Percentiles rank a stretch among this genome's conserved stretches.
These are phyloP conservation scores for Leptinotarsa texana DNA, from an alignment of 1,140 invertebrate genomes.

Conservation along the genomic window DNA sequence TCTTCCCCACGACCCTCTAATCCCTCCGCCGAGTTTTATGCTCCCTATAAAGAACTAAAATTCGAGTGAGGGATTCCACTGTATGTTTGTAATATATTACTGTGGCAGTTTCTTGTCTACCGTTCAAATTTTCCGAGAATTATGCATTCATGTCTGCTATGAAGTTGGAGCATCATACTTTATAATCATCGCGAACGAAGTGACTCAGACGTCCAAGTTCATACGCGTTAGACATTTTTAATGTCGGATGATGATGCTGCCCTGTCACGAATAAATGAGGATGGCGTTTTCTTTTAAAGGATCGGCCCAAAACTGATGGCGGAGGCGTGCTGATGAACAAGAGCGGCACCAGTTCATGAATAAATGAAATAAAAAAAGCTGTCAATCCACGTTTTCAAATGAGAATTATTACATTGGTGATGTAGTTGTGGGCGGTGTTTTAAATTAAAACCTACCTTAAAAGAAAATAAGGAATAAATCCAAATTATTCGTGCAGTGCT, in stretches of 20 bases:
- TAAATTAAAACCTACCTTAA: too few species aligned
- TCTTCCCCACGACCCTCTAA: constrained; percentile 16
- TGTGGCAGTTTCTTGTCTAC: constrained; percentile 22
- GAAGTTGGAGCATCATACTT: constrained; percentile 29
- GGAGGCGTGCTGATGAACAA: neutral
- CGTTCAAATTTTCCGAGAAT: constrained; percentile 18
- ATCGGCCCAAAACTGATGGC: neutral
- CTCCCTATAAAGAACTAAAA: constrained; percentile 25
- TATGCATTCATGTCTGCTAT: constrained; percentile 29
- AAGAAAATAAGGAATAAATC: too few species aligned
- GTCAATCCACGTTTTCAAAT: too few species aligned
- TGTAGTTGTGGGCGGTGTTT: too few species aligned
- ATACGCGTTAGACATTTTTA: constrained; percentile 23
- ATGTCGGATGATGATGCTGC: constrained; percentile 1
- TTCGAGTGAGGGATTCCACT: constrained; percentile 24
- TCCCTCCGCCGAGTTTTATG: constrained; percentile 21
- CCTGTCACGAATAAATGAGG: neutral
- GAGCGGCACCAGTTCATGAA: too few species aligned
- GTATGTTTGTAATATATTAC: constrained; percentile 28
- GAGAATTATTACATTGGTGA: too few species aligned
- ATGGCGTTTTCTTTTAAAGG: neutral
- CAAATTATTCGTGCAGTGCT: too few species aligned
- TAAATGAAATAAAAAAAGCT: too few species aligned
- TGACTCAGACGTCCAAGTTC: constrained; percentile 26
- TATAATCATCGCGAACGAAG: constrained; percentile 23